A percentile compares a stretch with the other conserved stretches of the same genome.
Evolutionary conservation across 2,113 vertebrate genomes (phyloP).

Genomic region (Passer montanus): DNA sequence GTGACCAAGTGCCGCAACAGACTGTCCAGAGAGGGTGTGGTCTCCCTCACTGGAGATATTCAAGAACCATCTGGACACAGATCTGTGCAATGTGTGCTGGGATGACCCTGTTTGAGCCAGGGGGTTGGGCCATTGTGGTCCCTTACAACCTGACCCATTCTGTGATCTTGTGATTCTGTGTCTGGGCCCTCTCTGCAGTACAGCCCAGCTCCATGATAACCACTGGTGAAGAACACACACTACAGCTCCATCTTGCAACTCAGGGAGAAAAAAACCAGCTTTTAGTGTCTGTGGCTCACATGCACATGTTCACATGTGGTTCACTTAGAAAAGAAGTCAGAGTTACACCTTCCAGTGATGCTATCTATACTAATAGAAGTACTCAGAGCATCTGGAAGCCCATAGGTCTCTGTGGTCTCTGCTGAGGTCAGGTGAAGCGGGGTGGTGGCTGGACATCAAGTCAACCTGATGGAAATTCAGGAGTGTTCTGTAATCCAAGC

Average conservation of each 20-base stretch:
- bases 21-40: background rate
- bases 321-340: background rate
- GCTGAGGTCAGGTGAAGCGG: background rate
- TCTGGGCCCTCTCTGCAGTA: background rate
- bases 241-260: background rate
- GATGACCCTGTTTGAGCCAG: background rate
- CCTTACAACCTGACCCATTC: background rate
- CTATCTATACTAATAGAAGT: background rate
- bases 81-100: background rate
- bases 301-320: rapidly evolving
- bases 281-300: background rate
- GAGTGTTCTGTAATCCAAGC: background rate
- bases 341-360: background rate
- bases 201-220: background rate
- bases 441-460: background rate
- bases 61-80: background rate
- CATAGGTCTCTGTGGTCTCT: background rate
- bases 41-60: background rate
- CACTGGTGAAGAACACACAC: background rate
- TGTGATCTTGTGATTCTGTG: background rate
- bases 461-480: background rate
- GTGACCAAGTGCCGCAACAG: background rate
- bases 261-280: rapidly evolving
- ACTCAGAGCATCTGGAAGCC: background rate
- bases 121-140: background rate